phyloP scores from a whole-genome alignment of 2,888 invertebrate genomes.

The Pycnomerus fuliginosus region DNA sequence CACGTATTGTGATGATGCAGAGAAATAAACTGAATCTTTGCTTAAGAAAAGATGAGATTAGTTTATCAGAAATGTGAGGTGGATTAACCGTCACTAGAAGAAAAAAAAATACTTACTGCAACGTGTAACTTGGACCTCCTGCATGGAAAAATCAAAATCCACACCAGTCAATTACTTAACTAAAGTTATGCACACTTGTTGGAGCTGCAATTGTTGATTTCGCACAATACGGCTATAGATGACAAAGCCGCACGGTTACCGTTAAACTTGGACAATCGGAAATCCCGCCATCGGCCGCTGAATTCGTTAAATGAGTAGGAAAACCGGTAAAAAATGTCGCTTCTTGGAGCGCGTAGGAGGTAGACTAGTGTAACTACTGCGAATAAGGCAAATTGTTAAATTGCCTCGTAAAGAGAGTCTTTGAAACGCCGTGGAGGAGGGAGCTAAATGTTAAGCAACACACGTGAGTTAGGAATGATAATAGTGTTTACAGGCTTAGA shows the following conservation, averaged over 20 bases:
- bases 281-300: slow-evolving; percentile 5
- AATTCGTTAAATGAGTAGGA: slow-evolving; percentile 10
- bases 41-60: too few relatives aligned
- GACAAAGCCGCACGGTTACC: slow-evolving; percentile 18
- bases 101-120: slow-evolving; percentile 9
- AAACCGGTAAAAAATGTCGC: slow-evolving; percentile 15
- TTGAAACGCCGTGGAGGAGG: slow-evolving; percentile 27
- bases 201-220: slow-evolving; percentile 20
- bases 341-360: slow-evolving; percentile 15
- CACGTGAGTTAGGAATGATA: slow-evolving; percentile 19
- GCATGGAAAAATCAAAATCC: slow-evolving; percentile 23
- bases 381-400: slow-evolving; percentile 49
- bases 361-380: slow-evolving; percentile 29
- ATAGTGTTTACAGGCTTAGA: slow-evolving; percentile 5
- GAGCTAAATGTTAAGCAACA: slow-evolving; percentile 11
- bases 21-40: too few relatives aligned
- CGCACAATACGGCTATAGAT: slow-evolving; percentile 25
- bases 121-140: slow-evolving; percentile 7
- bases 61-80: slow-evolving; percentile 4
- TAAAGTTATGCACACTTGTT: slow-evolving; percentile 23
- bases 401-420: slow-evolving; percentile 45
- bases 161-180: slow-evolving; percentile 23
- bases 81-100: background rate
- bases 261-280: slow-evolving; percentile 6
- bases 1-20: too few relatives aligned